Evolutionary conservation across 2,113 vertebrate species (phyloP).

Genomic region (Aptenodytes forsteri): DNA sequence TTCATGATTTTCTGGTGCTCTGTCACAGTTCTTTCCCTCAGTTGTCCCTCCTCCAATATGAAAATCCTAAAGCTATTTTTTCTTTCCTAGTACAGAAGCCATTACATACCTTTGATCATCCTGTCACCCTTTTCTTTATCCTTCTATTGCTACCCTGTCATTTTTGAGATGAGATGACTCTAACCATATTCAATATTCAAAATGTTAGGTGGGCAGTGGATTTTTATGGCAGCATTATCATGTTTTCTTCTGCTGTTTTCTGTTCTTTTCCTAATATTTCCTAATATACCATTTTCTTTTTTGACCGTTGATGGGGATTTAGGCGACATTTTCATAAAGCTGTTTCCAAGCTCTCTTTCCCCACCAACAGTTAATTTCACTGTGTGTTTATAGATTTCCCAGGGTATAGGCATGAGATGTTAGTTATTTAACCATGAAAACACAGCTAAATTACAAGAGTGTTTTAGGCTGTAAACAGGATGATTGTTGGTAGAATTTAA

Average conservation of each 20-base stretch:
- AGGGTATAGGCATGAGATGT: not conserved
- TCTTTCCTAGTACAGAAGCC: not conserved
- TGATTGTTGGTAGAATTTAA: not conserved
- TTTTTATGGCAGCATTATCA: not conserved
- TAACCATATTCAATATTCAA: not conserved
- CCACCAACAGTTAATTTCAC: not conserved
- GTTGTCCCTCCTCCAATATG: not conserved
- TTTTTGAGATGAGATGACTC: constrained; percentile 1
- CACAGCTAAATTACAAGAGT: not conserved
- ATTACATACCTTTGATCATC: constrained; percentile 9
- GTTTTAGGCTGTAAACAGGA: not conserved
- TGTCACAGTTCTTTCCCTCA: not conserved
- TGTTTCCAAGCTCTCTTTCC: not conserved
- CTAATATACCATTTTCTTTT: not conserved
- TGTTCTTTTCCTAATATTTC: not conserved
- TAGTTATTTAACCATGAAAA: constrained; percentile 3
- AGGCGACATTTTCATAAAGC: not conserved
- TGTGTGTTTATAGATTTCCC: constrained; percentile 9
- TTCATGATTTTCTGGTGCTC: not conserved
- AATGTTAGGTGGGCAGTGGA: not conserved
- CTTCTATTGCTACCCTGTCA: not conserved
- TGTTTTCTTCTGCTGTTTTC: not conserved
- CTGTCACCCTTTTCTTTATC: constrained; percentile 15
- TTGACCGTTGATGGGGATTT: constrained; percentile 1
- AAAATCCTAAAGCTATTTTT: constrained; percentile 4